Evolutionary conservation across 2,113 vertebrate species (phyloP).

Genomic region (Forbesichthys agassizii): DNA sequence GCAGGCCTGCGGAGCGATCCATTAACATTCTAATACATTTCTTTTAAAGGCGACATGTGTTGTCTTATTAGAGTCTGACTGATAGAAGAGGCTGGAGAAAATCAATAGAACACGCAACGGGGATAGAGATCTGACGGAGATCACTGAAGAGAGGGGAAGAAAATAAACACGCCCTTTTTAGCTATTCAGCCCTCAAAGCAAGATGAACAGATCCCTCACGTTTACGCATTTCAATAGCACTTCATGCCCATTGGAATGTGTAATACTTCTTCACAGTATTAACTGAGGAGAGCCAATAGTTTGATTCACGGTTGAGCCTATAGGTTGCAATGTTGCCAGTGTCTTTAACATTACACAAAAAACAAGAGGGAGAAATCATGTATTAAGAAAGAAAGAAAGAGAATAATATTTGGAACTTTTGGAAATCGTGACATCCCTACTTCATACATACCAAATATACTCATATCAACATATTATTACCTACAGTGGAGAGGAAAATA

Average conservation of each 20-base stretch:
- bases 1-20: slow-evolving; percentile 36
- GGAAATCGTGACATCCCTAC: too few species aligned
- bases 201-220: slow-evolving; percentile 35
- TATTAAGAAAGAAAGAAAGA: too few species aligned
- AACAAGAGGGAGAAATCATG: too few species aligned
- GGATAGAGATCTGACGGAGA: slow-evolving; percentile 53
- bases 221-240: slow-evolving; percentile 62
- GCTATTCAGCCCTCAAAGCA: slow-evolving; percentile 53
- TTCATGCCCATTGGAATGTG: slow-evolving; percentile 70
- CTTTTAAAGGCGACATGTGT: slow-evolving; percentile 66
- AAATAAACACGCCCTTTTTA: slow-evolving; percentile 69
- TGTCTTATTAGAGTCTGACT: slow-evolving; percentile 74
- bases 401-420: too few species aligned
- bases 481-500: too few species aligned
- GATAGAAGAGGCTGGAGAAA: slow-evolving; percentile 63
- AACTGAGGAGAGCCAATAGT: slow-evolving; percentile 45
- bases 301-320: slow-evolving; percentile 45
- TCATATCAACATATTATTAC: too few species aligned
- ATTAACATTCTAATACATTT: slow-evolving; percentile 72
- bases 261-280: slow-evolving; percentile 65
- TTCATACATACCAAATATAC: too few species aligned
- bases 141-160: slow-evolving; percentile 46
- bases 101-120: slow-evolving; percentile 68
- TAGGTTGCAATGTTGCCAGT: slow-evolving; percentile 2
- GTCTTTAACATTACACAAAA: background rate